A percentile compares a stretch with the other conserved stretches of the same genome.
Conservation (phyloP, 1,140 invertebrate species). For the Caenorhabditis latens region DNA sequence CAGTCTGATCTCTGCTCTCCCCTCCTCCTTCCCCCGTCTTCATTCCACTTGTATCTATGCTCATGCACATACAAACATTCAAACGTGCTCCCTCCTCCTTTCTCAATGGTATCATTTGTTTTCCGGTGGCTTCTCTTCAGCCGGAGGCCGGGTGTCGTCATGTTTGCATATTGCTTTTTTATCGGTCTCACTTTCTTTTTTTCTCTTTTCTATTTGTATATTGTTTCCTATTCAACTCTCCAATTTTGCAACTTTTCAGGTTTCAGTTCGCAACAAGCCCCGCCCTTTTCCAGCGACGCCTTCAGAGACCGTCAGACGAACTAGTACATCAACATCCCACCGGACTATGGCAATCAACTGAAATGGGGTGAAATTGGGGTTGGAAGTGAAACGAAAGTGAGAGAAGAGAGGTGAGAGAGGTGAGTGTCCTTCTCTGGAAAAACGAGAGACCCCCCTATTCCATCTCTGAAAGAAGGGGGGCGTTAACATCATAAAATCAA, state of each 20-base stretch:
- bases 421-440: slow-evolving; percentile 22
- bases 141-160: background rate
- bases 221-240: background rate
- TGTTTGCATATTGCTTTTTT: slow-evolving; percentile 50
- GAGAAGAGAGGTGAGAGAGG: background rate
- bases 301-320: background rate
- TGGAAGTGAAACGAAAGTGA: background rate
- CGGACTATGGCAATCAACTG: slow-evolving; percentile 51
- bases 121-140: background rate
- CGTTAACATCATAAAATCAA: slow-evolving; percentile 47
- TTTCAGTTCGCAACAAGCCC: too few species aligned
- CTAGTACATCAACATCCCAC: background rate
- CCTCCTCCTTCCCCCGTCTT: background rate
- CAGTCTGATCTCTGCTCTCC: background rate
- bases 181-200: slow-evolving; percentile 20
- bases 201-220: background rate
- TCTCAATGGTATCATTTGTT: slow-evolving; percentile 34
- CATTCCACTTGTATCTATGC: background rate
- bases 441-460: too few species aligned
- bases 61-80: background rate
- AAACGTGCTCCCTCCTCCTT: background rate
- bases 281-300: too few species aligned
- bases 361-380: slow-evolving; percentile 18
- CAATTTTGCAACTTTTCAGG: background rate
- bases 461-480: background rate